Base-by-base conservation (phyloP, 2,113 vertebrate species). In the Notarius quadriscutis region DNA sequence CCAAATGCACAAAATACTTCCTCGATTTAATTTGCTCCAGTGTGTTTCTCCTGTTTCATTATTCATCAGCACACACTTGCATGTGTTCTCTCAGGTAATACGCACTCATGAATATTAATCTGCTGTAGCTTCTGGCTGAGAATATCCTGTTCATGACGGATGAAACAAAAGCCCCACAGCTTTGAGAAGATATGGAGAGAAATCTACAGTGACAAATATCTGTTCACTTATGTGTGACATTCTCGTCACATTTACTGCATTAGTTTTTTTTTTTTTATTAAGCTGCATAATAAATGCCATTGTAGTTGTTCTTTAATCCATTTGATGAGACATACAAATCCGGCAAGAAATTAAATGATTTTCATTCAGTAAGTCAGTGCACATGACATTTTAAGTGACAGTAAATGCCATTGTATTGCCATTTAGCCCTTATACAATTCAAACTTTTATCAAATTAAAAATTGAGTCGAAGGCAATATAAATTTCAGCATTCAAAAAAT, bases 81-180 rank as follows among this genome's bases (percentile, higher is more conserved):
- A 87, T 84, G 77, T 87, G 63, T 75, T 84, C 83, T 87, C 86
- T 81, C 86, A 89, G 86, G 86, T 88, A 88, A 88, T 81, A 88
- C 84, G 84, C 27, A 87, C 72, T 50, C 83, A 87, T 90, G 72
- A 85, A 87, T 87, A 89, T 89, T 86, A 63, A 87, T 89, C 25
- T 51, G 58, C 25, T 62, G 85, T 82, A 85, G 50, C 71, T 60
- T 84, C 75, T 84, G 86, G 83, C 86, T 87, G 78, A n/a, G 79
- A 86, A 71, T 63, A 48, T 67, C 67, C 60, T 69, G 60, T 71
- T 87, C 75, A 65, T 55, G 65, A 83, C 88, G 87, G 88, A 84
- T 89, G 82, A 80, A 80, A 87, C 81, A 77, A 78, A 63, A 75
- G 72, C 34, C 53, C 67, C 57, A 15, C 30, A 88, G 84, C 67